Evolutionary conservation across 2,888 invertebrate genomes (phyloP), one percentile per base, ranked within the genome.

Genomic region (Amblyjoppa fuscipennis): DNA sequence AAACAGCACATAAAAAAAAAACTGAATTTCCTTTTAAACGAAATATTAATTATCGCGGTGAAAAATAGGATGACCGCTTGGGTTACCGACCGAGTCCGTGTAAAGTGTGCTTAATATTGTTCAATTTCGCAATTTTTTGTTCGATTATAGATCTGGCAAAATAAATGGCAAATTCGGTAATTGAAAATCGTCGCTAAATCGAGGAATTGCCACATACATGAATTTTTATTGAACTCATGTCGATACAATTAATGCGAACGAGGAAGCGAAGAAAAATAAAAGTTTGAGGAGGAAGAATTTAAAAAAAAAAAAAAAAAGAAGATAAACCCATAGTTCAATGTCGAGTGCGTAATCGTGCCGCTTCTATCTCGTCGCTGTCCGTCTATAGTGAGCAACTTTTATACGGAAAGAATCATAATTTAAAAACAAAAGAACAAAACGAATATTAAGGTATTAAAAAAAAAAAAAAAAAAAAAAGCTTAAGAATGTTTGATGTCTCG

Each of bases 191-290:
- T 7, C 25, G 25, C 25, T 5, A 45, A 56, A n/a, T 56, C 56
- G 53, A 20, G 53, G 53, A 53, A 53, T 53, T 20, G 53, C 53
- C 53, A 53, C 53, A 1, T 5, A 20, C 5, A 6, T 53, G 53
- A 16, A 53, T 53, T n/a, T 53, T 53, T 20, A 53, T 53, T 7
- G 20, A 16, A 53, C 6, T 16, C 53, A 53, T 4, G 20, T n/a
- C 53, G 84, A 86, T 81, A 82, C 79, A 81, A 80, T 75, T 53
- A 64, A 77, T 20, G 9, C 9, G 38, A 38, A 9, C 2, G 38
- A 9, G 7, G 38, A 38, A 38, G 38, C 7, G 38, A 4, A 38
- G 38, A 28, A 79, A 49, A 20, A 49, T 69, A 59, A 74, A 49
- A 49, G 70, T 64, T 31, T 49, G 69, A 61, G 25, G 49, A 13